Evolutionary conservation across 2,888 invertebrate genomes (phyloP).

Genomic region (Diarsia brunnea): DNA sequence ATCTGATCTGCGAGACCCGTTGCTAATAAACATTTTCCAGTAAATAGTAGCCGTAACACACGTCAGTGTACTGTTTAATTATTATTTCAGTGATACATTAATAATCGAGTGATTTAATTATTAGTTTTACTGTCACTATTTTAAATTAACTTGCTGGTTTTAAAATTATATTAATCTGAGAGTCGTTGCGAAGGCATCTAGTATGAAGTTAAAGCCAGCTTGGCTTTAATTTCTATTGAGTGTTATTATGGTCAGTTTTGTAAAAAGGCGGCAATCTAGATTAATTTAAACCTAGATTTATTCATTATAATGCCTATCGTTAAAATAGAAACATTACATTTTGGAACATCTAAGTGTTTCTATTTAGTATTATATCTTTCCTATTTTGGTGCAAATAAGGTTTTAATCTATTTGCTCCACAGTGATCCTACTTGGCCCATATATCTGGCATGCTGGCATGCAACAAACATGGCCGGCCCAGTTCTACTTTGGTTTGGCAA

Average conservation of each 20-base stretch:
- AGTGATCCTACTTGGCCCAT: conserved; percentile 41
- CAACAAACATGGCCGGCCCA: conserved; percentile 47
- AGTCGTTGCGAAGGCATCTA: neutral
- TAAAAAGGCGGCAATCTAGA: too few species aligned
- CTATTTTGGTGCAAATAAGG: neutral
- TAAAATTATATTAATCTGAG: neutral
- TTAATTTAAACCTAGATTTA: neutral
- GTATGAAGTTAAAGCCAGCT: neutral
- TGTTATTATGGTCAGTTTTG: too few species aligned
- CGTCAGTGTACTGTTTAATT: conserved; percentile 7
- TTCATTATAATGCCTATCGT: neutral
- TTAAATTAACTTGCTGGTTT: conserved; percentile 24
- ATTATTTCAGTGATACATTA: conserved; percentile 17
- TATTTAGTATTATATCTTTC: neutral
- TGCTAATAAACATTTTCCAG: neutral
- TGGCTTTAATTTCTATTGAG: too few species aligned
- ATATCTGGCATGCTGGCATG: conserved; percentile 45
- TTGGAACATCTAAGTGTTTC: neutral
- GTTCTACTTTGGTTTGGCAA: conserved; percentile 48
- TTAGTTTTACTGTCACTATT: conserved; percentile 9
- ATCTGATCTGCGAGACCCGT: neutral
- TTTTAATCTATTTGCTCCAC: neutral
- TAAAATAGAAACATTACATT: neutral
- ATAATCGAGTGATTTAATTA: neutral
- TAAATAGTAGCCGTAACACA: neutral